Base-by-base conservation (phyloP, 2,888 invertebrate species). In the Diplolepis rosae region DNA sequence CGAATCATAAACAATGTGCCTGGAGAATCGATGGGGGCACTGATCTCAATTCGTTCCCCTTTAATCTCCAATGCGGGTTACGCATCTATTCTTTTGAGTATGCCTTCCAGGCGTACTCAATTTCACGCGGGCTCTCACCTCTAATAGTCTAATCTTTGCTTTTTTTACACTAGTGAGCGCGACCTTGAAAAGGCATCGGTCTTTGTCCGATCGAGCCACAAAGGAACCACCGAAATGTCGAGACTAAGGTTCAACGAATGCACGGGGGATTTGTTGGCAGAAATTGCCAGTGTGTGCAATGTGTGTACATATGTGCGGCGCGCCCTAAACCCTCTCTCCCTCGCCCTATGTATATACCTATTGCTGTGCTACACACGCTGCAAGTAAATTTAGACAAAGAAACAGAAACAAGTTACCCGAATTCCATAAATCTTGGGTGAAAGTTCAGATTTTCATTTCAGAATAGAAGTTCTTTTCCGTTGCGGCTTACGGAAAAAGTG, bases 181-280 rank as follows among this genome's bases (percentile, higher is more conserved):
- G 65, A 66, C 65, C 65, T 66, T 66, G 65, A 48, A 66, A 66
- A 48, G 65, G 65, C 65, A 45, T 45, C 28, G 48, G 39, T 22
- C 65, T 66, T 66, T 66, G 65, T 66, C 28, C 48, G 42, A 66
- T n/a, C 11, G 15, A 18, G 15, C 48, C 28, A 66, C 48, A 48
- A 66, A 28, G 24, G 42, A 32, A 48, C 28, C 65, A 66, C 4
- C 65, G 65, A 61, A 39, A 61, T 61, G 39, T 61, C 7, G 61
- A 61, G 35, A 24, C 39, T 35, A 39, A 61, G 39, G 39, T 61
- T 61, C 61, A 61, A 61, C 39, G 61, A 61, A 61, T 61, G 39
- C 24, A 61, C 27, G 39, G 39, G 61, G 61, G 61, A 61, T 39
- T 61, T 39, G 61, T 61, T 61, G 61, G 61, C 39, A 35, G 39